Evolutionary conservation across 1,140 invertebrate genomes (phyloP).

Genomic region (Drosophila prosaltans): DNA sequence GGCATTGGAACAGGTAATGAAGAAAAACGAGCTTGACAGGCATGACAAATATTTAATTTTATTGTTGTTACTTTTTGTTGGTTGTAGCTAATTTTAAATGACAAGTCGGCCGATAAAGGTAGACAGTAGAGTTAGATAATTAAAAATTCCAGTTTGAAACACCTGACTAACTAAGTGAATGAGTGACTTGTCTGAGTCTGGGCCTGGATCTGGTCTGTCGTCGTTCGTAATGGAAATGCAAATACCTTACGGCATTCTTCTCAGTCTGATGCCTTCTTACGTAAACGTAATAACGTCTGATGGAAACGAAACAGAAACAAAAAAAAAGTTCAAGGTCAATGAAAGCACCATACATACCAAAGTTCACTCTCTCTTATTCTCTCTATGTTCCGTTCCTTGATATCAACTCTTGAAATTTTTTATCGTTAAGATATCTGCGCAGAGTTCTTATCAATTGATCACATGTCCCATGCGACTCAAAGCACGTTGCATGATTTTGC

Average conservation of each 20-base stretch:
- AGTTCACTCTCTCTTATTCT: conserved; percentile 18
- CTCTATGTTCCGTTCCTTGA: not conserved
- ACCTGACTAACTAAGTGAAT: conserved; percentile 52
- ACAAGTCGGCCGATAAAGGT: conserved; percentile 64
- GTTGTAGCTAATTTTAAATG: conserved; percentile 36
- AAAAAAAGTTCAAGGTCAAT: conserved; percentile 6
- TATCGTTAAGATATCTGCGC: conserved; percentile 42
- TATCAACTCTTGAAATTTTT: conserved; percentile 21
- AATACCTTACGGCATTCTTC: conserved; percentile 32
- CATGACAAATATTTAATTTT: conserved; percentile 11
- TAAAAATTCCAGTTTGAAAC: conserved; percentile 67
- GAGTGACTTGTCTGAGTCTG: conserved; percentile 14
- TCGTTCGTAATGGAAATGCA: conserved; percentile 43
- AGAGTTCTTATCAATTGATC: conserved; percentile 18
- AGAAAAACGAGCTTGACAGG: conserved; percentile 25
- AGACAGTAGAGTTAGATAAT: conserved; percentile 54
- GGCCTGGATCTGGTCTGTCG: conserved; percentile 5
- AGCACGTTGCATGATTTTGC: conserved; percentile 63
- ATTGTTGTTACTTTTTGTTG: conserved; percentile 15
- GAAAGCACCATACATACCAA: conserved; percentile 2
- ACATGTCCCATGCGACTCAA: conserved; percentile 45
- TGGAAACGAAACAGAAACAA: not conserved
- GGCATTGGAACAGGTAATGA: conserved; percentile 7
- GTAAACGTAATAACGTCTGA: not conserved
- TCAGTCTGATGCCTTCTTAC: conserved; percentile 7